These are phyloP conservation scores for Centrocercus urophasianus DNA, from an alignment of 2,113 vertebrate species.

Conservation along the genomic window DNA sequence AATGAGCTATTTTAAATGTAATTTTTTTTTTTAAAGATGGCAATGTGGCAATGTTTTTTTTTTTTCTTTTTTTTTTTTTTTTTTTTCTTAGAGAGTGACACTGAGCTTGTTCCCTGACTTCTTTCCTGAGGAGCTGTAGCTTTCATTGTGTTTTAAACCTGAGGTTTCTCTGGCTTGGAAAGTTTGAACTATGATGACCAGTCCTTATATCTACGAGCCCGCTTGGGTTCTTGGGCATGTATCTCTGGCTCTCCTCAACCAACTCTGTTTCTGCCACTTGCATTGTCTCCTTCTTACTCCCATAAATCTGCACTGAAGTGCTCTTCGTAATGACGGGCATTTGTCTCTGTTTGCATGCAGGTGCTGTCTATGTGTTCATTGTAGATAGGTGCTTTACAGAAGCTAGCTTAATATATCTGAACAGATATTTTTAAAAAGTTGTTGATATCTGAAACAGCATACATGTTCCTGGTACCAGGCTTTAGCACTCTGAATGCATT, in stretches of 20 bases:
- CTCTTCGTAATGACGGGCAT: background rate
- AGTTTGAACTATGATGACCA: background rate
- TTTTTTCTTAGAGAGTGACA: background rate
- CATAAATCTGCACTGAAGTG: background rate
- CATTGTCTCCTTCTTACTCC: background rate
- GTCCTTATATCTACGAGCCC: background rate
- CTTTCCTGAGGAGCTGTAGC: background rate
- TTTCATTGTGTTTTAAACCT: background rate
- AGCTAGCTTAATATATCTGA: background rate
- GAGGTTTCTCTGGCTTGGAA: background rate
- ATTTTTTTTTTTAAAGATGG: background rate
- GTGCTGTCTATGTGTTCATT: accelerated
- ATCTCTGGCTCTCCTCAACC: background rate
- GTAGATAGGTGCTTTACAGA: background rate
- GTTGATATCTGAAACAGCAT: background rate
- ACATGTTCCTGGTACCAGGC: background rate
- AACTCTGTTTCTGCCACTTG: background rate
- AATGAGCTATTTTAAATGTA: background rate
- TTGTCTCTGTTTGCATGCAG: background rate
- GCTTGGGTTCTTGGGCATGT: accelerated
- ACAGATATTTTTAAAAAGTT: background rate
- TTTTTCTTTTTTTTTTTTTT: no score
- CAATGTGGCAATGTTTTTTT: background rate
- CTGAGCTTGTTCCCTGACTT: background rate
- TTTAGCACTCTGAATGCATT: background rate